These are phyloP conservation scores for Latheticus oryzae DNA, from an alignment of 2,888 invertebrate species.

Conservation along the genomic window DNA sequence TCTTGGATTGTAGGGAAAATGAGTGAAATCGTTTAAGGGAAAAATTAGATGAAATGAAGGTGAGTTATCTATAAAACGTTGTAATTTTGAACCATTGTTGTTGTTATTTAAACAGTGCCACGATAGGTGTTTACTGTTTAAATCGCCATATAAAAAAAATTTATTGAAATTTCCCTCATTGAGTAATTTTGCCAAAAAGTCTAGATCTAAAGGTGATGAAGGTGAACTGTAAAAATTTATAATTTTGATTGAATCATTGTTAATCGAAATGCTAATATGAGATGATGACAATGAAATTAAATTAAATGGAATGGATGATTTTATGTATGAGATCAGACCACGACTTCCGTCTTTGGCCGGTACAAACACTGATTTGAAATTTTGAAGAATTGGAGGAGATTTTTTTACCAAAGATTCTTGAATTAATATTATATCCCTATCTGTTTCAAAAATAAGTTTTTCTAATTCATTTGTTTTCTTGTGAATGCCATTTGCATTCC, in stretches of 20 bases:
- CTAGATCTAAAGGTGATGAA: not conserved
- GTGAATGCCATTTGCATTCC: not conserved
- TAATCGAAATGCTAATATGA: too few relatives aligned
- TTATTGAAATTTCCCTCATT: not conserved
- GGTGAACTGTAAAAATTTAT: not conserved
- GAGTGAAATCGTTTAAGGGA: not conserved
- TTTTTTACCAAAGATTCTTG: not conserved
- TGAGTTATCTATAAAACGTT: too few relatives aligned
- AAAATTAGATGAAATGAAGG: too few relatives aligned
- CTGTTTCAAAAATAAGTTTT: not conserved
- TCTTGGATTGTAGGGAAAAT: not conserved
- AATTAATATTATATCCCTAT: not conserved
- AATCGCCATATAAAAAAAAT: not conserved
- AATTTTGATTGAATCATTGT: slow-evolving; percentile 2
- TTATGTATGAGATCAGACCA: slow-evolving; percentile 5
- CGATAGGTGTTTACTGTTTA: not conserved
- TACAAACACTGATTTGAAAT: not conserved
- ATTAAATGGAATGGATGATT: not conserved
- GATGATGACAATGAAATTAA: too few relatives aligned
- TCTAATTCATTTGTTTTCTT: not conserved
- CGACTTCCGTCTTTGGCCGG: too few relatives aligned
- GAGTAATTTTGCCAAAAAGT: not conserved
- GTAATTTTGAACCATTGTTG: too few relatives aligned
- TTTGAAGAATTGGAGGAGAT: not conserved
- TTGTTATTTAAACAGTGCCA: not conserved